Evolutionary conservation across 2,888 invertebrate genomes (phyloP).

Genomic region (Heliconius erato): DNA sequence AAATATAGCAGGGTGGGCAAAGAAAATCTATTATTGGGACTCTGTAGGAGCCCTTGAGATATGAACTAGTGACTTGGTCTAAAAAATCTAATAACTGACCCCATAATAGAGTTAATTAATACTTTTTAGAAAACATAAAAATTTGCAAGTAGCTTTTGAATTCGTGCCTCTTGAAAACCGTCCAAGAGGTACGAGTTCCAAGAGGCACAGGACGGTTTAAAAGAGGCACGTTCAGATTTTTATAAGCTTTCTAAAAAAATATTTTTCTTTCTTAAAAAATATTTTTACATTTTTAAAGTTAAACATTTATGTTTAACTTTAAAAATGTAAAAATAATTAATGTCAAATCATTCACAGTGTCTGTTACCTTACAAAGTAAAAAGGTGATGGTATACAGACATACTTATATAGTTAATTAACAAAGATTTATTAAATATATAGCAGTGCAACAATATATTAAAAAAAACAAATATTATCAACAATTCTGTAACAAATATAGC

Average conservation of each 20-base stretch:
- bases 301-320: no score
- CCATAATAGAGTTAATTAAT: no score
- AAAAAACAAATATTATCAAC: constrained; percentile 7
- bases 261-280: no score
- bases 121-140: no score
- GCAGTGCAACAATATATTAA: neutral
- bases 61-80: neutral
- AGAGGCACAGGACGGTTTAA: no score
- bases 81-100: neutral
- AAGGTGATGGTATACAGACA: neutral
- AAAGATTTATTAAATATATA: neutral
- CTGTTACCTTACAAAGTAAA: neutral
- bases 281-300: no score
- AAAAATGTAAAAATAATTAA: neutral
- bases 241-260: no score
- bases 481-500: neutral
- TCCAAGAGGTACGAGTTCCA: no score
- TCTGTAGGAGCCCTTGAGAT: neutral
- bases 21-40: neutral
- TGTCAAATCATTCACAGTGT: neutral
- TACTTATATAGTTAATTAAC: neutral
- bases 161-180: no score
- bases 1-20: neutral
- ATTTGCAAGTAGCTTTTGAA: no score
- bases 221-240: no score